Conservation (phyloP, 92 coral and sea anemone species). For the Porites cylindrica region DNA sequence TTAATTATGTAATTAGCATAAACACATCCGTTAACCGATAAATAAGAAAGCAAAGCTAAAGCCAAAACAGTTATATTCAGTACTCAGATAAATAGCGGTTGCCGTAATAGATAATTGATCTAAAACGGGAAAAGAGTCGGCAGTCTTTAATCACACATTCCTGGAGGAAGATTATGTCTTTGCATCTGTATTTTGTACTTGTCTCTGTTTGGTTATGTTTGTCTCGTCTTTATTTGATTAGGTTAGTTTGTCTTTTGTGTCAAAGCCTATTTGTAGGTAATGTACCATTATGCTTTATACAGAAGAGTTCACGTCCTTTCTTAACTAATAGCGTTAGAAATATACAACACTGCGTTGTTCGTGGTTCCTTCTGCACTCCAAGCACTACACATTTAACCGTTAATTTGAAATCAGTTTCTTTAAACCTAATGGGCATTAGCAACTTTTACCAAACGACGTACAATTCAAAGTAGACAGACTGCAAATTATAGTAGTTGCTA, state of each 20-base stretch:
- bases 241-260: background rate
- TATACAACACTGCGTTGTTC: background rate
- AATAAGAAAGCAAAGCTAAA: background rate
- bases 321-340: background rate
- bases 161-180: background rate
- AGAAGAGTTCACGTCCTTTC: background rate
- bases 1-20: background rate
- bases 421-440: too few relatives aligned
- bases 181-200: background rate
- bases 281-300: background rate
- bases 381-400: background rate
- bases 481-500: too few relatives aligned
- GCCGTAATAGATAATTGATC: background rate
- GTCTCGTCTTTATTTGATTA: background rate
- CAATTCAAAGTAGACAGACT: too few relatives aligned
- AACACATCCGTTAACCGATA: background rate
- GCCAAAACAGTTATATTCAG: background rate
- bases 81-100: background rate
- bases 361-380: background rate
- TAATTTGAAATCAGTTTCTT: too few relatives aligned
- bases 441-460: too few relatives aligned
- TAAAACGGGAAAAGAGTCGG: background rate
- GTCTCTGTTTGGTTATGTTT: too few relatives aligned
- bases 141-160: background rate
- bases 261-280: background rate